Evolutionary conservation across 2,888 invertebrate species (phyloP).

Genomic region (Pachymerium ferrugineum): DNA sequence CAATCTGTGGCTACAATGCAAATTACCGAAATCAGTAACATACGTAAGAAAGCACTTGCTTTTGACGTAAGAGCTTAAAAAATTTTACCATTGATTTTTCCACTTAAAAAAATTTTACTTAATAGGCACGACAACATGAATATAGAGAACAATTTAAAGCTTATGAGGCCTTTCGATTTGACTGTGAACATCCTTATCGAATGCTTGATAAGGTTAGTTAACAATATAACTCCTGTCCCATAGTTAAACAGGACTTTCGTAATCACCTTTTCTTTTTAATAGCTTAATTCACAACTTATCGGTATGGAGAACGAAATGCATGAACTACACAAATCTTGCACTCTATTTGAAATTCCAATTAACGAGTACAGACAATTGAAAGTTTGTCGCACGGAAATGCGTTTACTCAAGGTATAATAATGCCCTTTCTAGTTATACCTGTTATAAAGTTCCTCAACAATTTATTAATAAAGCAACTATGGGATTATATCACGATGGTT

Average conservation of each 20-base stretch:
- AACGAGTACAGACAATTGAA: constrained; percentile 89
- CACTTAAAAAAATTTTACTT: too few species aligned
- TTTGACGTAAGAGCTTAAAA: constrained; percentile 67
- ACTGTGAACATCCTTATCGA: neutral
- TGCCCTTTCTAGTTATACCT: too few species aligned
- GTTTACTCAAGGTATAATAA: constrained; percentile 74
- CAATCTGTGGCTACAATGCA: constrained; percentile 92
- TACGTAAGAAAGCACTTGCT: constrained; percentile 73
- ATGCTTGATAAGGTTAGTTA: too few species aligned
- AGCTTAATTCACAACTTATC: constrained; percentile 70
- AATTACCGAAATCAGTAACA: constrained; percentile 85
- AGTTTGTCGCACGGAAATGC: constrained; percentile 84
- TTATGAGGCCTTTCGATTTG: constrained; percentile 39
- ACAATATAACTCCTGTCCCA: too few species aligned
- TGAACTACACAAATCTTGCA: constrained; percentile 79
- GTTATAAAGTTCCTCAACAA: too few species aligned
- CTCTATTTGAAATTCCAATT: constrained; percentile 87
- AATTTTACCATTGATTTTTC: constrained; percentile 1
- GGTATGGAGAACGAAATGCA: constrained; percentile 79
- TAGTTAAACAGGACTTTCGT: too few species aligned
- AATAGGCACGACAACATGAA: constrained; percentile 59
- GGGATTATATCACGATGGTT: constrained; percentile 91
- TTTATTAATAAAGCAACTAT: too few species aligned
- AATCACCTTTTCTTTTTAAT: too few species aligned
- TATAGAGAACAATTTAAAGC: constrained; percentile 81